phyloP scores from a whole-genome alignment of 2,113 vertebrate genomes.

The Eleginops maclovinus region DNA sequence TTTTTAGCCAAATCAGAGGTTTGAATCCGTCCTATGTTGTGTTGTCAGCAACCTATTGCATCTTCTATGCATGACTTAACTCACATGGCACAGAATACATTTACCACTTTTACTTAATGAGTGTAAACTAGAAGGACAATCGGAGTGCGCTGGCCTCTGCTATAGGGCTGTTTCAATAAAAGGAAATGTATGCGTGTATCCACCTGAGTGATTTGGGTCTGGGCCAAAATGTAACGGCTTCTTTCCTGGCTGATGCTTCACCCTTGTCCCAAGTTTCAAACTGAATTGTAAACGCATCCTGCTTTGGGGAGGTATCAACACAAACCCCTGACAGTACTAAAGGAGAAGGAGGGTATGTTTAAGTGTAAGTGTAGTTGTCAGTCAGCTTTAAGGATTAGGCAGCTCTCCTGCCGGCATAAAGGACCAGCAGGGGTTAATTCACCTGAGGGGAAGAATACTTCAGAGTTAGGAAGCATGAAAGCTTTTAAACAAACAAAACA shows the following conservation, averaged over 20 bases:
- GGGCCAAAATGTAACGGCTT: no score
- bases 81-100: not conserved
- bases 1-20: not conserved
- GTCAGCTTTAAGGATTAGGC: constrained; percentile 9
- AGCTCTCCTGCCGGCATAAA: not conserved
- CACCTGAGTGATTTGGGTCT: no score
- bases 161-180: no score
- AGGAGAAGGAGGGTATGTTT: not conserved
- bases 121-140: not conserved
- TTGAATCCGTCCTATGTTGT: not conserved
- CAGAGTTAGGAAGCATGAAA: not conserved
- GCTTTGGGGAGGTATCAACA: no score
- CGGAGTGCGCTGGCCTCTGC: no score
- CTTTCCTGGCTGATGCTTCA: no score
- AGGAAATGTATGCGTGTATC: no score
- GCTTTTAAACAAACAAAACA: not conserved
- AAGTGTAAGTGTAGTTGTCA: constrained; percentile 8
- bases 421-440: not conserved
- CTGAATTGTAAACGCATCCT: no score
- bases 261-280: no score
- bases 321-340: not conserved
- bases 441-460: not conserved
- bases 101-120: no score
- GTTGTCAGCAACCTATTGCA: not conserved
- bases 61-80: not conserved